Evolutionary conservation across 2,797 vertebrate genomes (phyloP).

Genomic region (Neostethus bicornis): DNA sequence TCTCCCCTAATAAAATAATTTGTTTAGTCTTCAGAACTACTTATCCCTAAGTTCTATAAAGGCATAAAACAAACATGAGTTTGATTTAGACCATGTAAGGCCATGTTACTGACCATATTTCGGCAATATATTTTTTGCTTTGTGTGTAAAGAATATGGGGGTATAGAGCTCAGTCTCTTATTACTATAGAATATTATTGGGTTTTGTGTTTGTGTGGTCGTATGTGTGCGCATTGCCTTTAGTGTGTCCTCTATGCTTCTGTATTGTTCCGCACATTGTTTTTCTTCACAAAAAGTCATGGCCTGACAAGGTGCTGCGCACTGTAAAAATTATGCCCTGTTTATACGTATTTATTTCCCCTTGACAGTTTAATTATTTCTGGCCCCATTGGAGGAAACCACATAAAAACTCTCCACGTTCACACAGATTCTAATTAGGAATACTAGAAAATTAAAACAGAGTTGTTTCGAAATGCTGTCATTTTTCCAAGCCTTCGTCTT

Average conservation of each 20-base stretch:
- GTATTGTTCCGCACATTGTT: constrained; percentile 74
- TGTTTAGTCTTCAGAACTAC: too few relatives aligned
- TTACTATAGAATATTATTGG: constrained; percentile 18
- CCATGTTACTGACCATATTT: too few relatives aligned
- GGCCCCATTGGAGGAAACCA: constrained; percentile 77
- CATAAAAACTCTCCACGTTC: constrained; percentile 74
- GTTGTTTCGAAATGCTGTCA: constrained; percentile 84
- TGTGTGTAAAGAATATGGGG: background rate
- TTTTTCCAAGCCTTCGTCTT: constrained; percentile 74
- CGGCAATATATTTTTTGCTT: background rate
- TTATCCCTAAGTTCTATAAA: too few relatives aligned
- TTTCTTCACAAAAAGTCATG: constrained; percentile 75
- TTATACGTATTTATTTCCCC: constrained; percentile 82
- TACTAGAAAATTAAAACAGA: constrained; percentile 83
- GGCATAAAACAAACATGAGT: too few relatives aligned
- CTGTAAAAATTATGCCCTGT: constrained; percentile 80
- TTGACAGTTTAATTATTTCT: constrained; percentile 85
- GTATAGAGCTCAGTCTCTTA: constrained; percentile 1
- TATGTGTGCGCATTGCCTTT: constrained; percentile 21
- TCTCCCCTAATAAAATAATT: too few relatives aligned
- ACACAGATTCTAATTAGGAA: constrained; percentile 81
- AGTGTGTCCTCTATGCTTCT: constrained; percentile 70
- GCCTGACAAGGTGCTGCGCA: constrained; percentile 74
- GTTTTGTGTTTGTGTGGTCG: constrained; percentile 5
- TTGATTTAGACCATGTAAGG: too few relatives aligned